Base-by-base conservation (phyloP, 2,797 vertebrate species). In the Florisuga fusca region DNA sequence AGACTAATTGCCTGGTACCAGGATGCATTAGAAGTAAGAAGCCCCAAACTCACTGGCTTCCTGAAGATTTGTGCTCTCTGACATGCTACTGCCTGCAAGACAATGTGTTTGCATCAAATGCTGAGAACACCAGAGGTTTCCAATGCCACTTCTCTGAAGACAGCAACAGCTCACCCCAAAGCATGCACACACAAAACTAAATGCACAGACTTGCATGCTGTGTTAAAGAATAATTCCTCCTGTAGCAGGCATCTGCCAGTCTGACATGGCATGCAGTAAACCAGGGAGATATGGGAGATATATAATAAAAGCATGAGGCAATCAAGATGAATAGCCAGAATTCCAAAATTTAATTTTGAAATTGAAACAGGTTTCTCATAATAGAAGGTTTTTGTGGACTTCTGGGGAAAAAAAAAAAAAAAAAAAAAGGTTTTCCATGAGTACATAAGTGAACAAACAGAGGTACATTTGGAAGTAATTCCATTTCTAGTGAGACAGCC, bases 71-170 rank as follows among this genome's bases (percentile, higher is more conserved):
- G 58, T 81, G 46, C 89, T 43, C 76, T 19, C 0, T 10, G 69
- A 74, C 54, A 12, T 0, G n/a, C 71, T 31, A 4, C 64, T 83
- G 92, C 53, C 53, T 3, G 15, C 62, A 11, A 82, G 45, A 61
- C 71, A 51, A 43, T 0, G 27, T 29, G 84, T 91, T 93, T 93
- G 93, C 94, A 94, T 93, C 85, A 97, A 94, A 46, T 41, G 81
- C 92, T 95, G 94, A 72, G 93, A 95, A 85, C 87, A 86, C 93
- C 85, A 27, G 64, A 72, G 66, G 86, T 87, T 87, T 85, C 87
- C 91, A 63, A 3, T 21, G 68, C 75, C 92, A 8, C 62, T 92
- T 67, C 96, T 94, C 81, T 46, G 68, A 89, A 92, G 87, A 55
- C 3, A 88, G 89, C 58, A 29, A 89, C 6, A 79, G 64, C 55